Percentiles rank a stretch among this genome's conserved stretches.
These are phyloP conservation scores for Eulemur albifrons DNA, from an alignment of 2,797 vertebrate genomes.

Conservation along the genomic window DNA sequence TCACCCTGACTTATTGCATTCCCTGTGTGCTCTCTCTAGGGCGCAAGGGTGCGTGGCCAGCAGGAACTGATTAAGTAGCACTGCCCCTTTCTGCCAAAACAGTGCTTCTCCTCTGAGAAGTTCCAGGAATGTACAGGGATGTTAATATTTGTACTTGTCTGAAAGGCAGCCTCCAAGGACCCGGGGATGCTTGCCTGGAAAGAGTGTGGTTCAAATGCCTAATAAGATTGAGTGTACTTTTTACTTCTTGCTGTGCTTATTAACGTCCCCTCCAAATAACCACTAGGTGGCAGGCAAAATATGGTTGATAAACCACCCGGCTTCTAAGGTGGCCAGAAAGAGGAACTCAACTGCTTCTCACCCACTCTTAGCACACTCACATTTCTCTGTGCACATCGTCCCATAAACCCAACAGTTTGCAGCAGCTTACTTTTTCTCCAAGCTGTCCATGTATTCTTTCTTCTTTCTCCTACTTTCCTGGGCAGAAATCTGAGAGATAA, in stretches of 20 bases:
- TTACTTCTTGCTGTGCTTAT: background rate
- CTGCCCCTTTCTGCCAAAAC: background rate
- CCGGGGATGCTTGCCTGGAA: background rate
- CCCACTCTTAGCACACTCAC: rapidly evolving
- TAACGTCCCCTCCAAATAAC: background rate
- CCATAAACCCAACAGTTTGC: background rate
- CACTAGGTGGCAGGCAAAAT: constrained; percentile 84
- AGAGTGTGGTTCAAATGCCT: background rate
- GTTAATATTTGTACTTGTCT: background rate
- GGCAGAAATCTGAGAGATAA: constrained; percentile 93
- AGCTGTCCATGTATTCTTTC: constrained; percentile 98
- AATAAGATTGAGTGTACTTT: background rate
- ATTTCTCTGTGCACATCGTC: background rate
- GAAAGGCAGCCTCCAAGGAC: background rate
- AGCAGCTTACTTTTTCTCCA: constrained; percentile 96
- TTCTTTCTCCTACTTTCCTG: constrained; percentile 99
- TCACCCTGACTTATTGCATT: background rate
- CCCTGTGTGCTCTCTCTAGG: background rate
- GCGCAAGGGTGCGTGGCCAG: background rate
- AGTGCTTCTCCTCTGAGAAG: background rate
- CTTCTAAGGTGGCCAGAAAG: background rate
- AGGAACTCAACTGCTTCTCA: rapidly evolving
- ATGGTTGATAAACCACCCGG: background rate
- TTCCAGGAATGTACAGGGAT: background rate
- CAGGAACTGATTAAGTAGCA: background rate